Conservation (phyloP, 1,140 invertebrate species). For the Apocrypta bakeri region DNA sequence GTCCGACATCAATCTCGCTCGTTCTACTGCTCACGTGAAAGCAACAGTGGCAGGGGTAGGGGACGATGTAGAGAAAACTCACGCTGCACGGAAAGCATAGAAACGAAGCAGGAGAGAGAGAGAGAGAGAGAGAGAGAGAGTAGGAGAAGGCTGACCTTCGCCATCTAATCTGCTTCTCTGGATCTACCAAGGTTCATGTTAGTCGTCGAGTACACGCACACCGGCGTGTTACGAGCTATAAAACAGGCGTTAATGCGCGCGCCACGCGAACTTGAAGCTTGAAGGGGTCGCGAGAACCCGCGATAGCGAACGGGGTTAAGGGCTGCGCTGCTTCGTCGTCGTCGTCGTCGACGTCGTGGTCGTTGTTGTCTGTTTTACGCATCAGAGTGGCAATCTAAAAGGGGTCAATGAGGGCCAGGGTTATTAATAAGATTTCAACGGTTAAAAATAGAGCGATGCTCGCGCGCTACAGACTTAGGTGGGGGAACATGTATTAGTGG, state of each 20-base stretch:
- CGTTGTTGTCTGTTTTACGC: neutral
- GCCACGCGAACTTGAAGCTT: conserved; percentile 50
- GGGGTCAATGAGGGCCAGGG: conserved; percentile 50
- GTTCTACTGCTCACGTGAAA: conserved; percentile 34
- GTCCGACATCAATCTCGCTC: conserved; percentile 29
- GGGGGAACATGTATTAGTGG: too few relatives aligned
- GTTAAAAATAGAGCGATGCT: conserved; percentile 33
- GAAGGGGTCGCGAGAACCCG: conserved; percentile 27
- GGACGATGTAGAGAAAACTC: neutral
- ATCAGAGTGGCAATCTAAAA: conserved; percentile 40
- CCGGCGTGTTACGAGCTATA: conserved; percentile 11
- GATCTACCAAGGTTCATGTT: conserved; percentile 42
- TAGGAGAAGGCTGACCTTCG: conserved; percentile 26
- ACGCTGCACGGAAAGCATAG: neutral
- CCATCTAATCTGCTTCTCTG: conserved; percentile 38
- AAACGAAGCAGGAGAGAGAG: neutral
- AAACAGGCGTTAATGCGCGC: neutral
- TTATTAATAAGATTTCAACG: conserved; percentile 49
- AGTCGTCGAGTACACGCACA: conserved; percentile 24
- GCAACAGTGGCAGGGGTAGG: neutral
- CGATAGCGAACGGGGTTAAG: conserved; percentile 50
- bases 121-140: neutral
- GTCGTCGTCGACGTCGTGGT: neutral
- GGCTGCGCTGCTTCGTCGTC: conserved; percentile 35
- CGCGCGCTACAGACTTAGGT: neutral